These are phyloP conservation scores for Crotophaga sulcirostris DNA, from an alignment of 2,113 vertebrate genomes.

Conservation along the genomic window DNA sequence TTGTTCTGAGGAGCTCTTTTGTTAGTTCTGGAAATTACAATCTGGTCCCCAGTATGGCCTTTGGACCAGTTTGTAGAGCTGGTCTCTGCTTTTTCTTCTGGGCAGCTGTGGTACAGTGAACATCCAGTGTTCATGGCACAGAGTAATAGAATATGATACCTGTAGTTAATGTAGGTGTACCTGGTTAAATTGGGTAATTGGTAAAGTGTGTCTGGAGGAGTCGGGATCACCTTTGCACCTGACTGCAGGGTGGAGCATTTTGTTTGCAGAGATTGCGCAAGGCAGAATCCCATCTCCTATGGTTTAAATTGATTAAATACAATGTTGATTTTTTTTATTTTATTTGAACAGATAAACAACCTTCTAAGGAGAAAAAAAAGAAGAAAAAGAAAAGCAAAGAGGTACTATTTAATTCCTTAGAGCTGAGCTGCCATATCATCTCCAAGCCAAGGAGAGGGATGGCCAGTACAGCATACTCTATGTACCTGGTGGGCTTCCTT, in stretches of 20 bases:
- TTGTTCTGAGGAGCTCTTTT: not conserved
- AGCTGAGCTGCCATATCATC: not conserved
- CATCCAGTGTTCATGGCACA: not conserved
- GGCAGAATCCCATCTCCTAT: not conserved
- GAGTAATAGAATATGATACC: not conserved
- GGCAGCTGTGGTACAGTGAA: not conserved
- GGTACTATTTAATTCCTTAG: constrained; percentile 67
- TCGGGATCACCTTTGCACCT: not conserved
- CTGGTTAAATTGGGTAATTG: not conserved
- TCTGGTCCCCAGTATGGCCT: not conserved
- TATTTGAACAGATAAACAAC: constrained; percentile 78
- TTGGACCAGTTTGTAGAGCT: not conserved
- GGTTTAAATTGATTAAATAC: not conserved
- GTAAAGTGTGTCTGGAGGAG: not conserved
- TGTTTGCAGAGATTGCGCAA: not conserved
- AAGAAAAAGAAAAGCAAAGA: constrained; percentile 92
- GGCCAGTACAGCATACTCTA: not conserved
- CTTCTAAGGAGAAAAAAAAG: constrained; percentile 92
- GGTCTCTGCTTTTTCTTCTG: not conserved
- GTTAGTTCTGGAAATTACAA: not conserved
- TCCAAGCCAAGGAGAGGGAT: not conserved
- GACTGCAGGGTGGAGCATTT: not conserved
- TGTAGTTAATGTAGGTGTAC: not conserved
- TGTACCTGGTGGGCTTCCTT: not conserved
- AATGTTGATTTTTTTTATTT: not conserved